Conservation (phyloP, 2,113 vertebrate genomes). For the Sorex araneus region DNA sequence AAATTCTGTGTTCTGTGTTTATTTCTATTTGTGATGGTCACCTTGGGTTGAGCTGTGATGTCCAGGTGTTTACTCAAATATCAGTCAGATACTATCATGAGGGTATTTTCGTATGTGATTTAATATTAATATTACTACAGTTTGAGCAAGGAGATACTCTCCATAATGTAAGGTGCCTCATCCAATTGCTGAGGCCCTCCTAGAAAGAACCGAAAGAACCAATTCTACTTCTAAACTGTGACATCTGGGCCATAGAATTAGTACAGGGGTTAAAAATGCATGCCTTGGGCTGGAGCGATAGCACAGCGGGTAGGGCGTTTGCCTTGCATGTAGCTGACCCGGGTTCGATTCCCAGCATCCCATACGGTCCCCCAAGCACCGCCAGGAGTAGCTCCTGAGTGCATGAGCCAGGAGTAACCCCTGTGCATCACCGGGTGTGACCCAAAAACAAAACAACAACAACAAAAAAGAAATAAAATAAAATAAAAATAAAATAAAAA, state of each 20-base stretch:
- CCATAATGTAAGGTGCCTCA: neutral
- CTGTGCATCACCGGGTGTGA: too few relatives aligned
- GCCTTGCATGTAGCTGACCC: too few relatives aligned
- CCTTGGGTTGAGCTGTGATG: neutral
- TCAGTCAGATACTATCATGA: neutral
- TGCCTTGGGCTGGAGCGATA: too few relatives aligned
- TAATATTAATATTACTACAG: conserved; percentile 23
- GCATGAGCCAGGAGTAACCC: too few relatives aligned
- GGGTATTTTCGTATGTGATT: neutral
- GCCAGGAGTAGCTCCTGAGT: too few relatives aligned
- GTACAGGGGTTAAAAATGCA: too few relatives aligned
- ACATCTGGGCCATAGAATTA: neutral
- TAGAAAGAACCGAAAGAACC: neutral
- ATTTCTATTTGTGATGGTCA: neutral
- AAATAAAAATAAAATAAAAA: too few relatives aligned
- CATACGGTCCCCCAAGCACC: too few relatives aligned
- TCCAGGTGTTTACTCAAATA: conserved; percentile 14
- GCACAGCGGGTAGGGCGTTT: too few relatives aligned
- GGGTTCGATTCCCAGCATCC: too few relatives aligned
- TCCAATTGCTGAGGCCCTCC: neutral
- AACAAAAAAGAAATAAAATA: too few relatives aligned
- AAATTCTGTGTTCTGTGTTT: conserved; percentile 6
- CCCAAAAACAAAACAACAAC: too few relatives aligned
- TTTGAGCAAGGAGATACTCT: neutral
- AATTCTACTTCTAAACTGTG: neutral